Percentiles rank a stretch among this genome's conserved stretches.
Conservation (phyloP, 1,140 invertebrate species). For the Apolygus lucorum region DNA sequence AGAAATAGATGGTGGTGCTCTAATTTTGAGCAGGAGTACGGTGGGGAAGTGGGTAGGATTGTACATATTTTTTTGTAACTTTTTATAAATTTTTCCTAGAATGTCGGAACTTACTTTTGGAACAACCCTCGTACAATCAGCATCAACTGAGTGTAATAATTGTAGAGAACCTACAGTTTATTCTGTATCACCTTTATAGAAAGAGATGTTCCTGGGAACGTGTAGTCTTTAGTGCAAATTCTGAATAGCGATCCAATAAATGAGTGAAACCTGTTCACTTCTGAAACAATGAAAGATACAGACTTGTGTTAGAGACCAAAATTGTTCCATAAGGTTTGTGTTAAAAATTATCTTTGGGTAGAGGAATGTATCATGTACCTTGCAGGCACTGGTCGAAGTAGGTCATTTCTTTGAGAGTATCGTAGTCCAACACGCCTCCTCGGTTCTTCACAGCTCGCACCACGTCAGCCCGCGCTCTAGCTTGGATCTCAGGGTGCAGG, state of each 20-base stretch:
- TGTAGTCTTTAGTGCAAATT: conserved; percentile 41
- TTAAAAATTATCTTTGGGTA: background rate
- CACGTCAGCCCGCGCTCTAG: conserved; percentile 49
- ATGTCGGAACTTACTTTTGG: too few species aligned
- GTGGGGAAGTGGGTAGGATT: too few species aligned
- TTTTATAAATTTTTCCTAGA: too few species aligned
- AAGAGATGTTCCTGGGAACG: conserved; percentile 44
- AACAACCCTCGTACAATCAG: too few species aligned
- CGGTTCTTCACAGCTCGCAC: conserved; percentile 33
- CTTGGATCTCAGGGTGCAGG: conserved; percentile 46
- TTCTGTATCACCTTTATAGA: conserved; percentile 48
- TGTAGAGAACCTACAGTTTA: too few species aligned
- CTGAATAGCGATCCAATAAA: conserved; percentile 40
- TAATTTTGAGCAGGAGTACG: too few species aligned
- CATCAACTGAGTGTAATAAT: too few species aligned
- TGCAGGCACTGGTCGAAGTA: conserved; percentile 43
- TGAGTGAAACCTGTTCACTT: conserved; percentile 50
- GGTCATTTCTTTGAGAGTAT: conserved; percentile 31
- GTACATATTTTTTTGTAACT: too few species aligned
- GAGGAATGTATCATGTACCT: conserved; percentile 37
- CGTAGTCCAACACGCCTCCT: conserved; percentile 38
- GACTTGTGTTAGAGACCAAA: background rate
- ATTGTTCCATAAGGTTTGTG: background rate
- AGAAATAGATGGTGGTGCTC: too few species aligned
- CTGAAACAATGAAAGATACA: conserved; percentile 43